Evolutionary conservation across 2,113 vertebrate genomes (phyloP), one percentile per base, ranked within the genome.

Genomic region (Malurus cyaneus): DNA sequence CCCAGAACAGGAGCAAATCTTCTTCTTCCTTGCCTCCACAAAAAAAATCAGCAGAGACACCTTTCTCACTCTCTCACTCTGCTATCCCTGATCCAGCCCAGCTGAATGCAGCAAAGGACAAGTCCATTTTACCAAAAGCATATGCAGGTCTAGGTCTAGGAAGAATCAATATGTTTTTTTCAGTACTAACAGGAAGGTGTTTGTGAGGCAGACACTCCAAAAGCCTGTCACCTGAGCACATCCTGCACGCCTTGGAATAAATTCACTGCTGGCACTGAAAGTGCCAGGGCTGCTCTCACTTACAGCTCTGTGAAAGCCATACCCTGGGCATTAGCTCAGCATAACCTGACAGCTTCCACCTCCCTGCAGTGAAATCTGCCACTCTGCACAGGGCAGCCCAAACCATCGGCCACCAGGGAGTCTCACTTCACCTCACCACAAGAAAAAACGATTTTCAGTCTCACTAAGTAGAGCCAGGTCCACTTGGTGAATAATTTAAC

Each of bases 401-500:
- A 87, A 50, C 5, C 29, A 25, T 5, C 15, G 42, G 82, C 67
- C 76, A 80, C 67, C 52, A 39, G 62, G 54, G 80, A 92, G 50
- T 61, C 82, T 71, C 39, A 52, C 56, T 71, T 83, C 82, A 49
- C 79, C 87, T 34, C 17, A 47, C 28, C n/a, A 29, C 50, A 65
- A 60, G 49, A 52, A 92, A 42, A 53, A 56, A 72, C 14, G 20
- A 39, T 54, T 72, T 86, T 47, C 59, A 80, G 25, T 82, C 71
- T 94, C 79, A 47, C 70, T 57, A 24, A 56, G 28, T 32, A 90
- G 72, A 88, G 67, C 71, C 32, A 28, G 31, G 52, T 64, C 47
- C 89, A 73, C 61, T 79, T 29, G 23, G 74, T 72, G 50, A 92
- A 82, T 94, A 96, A 96, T 69, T 91, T 66, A 94, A 82, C 42